phyloP scores from a whole-genome alignment of 2,888 invertebrate genomes.

The Phaedon cochleariae region DNA sequence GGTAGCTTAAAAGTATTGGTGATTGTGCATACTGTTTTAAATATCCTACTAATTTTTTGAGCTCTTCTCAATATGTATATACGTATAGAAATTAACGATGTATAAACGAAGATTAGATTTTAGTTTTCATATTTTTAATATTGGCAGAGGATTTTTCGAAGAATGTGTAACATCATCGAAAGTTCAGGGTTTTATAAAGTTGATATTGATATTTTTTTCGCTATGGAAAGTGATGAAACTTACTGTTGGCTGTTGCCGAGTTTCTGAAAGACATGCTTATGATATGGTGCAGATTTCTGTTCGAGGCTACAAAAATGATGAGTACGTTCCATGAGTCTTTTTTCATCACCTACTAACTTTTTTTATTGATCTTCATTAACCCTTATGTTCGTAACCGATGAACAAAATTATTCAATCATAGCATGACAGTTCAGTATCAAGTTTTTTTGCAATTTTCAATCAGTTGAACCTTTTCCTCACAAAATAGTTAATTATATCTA shows the following conservation, averaged over 20 bases:
- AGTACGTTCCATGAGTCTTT: constrained; percentile 59
- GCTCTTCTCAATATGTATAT: neutral
- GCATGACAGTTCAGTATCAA: neutral
- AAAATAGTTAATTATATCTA: too few relatives aligned
- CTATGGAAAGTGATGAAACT: neutral
- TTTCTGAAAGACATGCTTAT: neutral
- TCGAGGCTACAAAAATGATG: constrained; percentile 53
- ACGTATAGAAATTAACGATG: neutral
- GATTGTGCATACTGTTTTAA: neutral
- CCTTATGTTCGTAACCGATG: neutral
- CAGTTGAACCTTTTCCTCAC: too few relatives aligned
- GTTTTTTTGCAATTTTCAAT: neutral
- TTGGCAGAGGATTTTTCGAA: too few relatives aligned
- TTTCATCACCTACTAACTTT: constrained; percentile 32
- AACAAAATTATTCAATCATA: neutral
- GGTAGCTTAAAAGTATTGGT: neutral
- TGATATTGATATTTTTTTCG: neutral
- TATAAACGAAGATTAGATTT: too few relatives aligned
- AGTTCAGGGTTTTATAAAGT: neutral
- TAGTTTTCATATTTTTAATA: too few relatives aligned
- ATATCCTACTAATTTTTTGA: neutral
- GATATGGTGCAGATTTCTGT: constrained; percentile 15
- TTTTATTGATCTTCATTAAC: constrained; percentile 2
- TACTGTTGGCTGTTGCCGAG: neutral
- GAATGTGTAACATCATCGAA: too few relatives aligned